Evolutionary conservation across 2,113 vertebrate genomes (phyloP).

Genomic region (Anser cygnoides): DNA sequence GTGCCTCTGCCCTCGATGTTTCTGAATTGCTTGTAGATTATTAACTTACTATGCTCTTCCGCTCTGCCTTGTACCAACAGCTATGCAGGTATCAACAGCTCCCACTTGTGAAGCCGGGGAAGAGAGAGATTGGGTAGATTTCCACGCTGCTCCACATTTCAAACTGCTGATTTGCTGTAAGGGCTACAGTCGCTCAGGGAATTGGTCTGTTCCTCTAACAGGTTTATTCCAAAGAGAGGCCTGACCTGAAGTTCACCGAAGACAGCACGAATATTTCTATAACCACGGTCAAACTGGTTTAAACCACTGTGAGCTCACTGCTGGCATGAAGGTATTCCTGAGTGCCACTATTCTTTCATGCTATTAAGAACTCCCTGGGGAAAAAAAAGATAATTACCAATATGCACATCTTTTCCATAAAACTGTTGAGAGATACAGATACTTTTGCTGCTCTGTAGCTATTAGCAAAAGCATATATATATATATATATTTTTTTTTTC

Average conservation of each 20-base stretch:
- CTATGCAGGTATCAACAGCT: constrained; percentile 49
- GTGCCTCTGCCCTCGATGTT: neutral
- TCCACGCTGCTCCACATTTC: constrained; percentile 34
- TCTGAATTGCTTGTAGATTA: constrained; percentile 31
- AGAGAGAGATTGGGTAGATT: constrained; percentile 38
- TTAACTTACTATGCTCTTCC: constrained; percentile 44
- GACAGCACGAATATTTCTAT: neutral
- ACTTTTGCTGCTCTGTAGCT: neutral
- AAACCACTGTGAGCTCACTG: neutral
- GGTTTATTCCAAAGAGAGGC: neutral
- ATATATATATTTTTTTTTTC: too few relatives aligned
- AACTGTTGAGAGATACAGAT: neutral
- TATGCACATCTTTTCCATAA: neutral
- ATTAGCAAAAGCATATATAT: neutral
- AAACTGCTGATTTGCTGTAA: constrained; percentile 57
- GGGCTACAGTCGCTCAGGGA: neutral
- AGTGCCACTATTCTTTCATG: neutral
- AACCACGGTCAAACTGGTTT: neutral
- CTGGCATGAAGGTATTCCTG: neutral
- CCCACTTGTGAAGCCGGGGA: constrained; percentile 42
- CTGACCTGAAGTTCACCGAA: neutral
- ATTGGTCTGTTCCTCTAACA: neutral
- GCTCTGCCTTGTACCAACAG: constrained; percentile 32
- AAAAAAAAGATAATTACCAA: neutral
- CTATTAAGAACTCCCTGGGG: neutral